These are phyloP conservation scores for Phrynosoma platyrhinos DNA, from an alignment of 2,113 vertebrate species.

Conservation along the genomic window DNA sequence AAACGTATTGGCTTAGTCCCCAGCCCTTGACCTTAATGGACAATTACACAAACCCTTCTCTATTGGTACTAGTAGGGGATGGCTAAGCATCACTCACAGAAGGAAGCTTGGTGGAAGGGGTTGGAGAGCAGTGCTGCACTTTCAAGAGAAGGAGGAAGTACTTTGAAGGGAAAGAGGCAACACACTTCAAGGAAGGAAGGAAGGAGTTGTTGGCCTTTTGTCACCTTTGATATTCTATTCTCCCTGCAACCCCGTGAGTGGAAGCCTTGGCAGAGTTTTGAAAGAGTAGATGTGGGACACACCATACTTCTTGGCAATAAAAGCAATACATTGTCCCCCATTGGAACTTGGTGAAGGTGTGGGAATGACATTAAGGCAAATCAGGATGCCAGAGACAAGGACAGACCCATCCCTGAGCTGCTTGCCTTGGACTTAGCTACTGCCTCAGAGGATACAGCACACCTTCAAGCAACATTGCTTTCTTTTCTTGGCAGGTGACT, in stretches of 20 bases:
- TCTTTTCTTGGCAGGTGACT: slow-evolving; percentile 33
- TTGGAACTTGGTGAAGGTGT: slow-evolving; percentile 58
- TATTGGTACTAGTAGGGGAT: slow-evolving; percentile 46
- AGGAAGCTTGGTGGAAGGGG: slow-evolving; percentile 29
- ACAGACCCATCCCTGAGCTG: no score
- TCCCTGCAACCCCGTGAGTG: not conserved
- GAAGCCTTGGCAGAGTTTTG: slow-evolving; percentile 26
- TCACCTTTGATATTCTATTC: accelerated
- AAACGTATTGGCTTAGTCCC: slow-evolving; percentile 69
- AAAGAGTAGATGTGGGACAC: slow-evolving; percentile 3
- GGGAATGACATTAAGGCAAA: slow-evolving; percentile 39
- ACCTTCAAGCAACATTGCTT: slow-evolving; percentile 10
- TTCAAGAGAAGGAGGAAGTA: slow-evolving; percentile 20
- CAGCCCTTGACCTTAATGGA: slow-evolving; percentile 51
- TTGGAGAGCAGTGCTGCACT: slow-evolving; percentile 32
- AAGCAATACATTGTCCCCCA: slow-evolving; percentile 67
- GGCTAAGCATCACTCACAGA: slow-evolving; percentile 11
- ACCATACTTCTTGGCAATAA: slow-evolving; percentile 55
- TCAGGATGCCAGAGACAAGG: not conserved
- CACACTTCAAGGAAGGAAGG: slow-evolving; percentile 21
- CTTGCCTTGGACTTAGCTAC: not conserved
- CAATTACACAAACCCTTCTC: slow-evolving; percentile 53
- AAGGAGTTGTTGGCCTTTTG: not conserved
- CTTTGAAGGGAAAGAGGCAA: not conserved
- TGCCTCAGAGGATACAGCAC: not conserved